Conservation (phyloP, 2,113 vertebrate genomes). For the Pampusana beccarii region DNA sequence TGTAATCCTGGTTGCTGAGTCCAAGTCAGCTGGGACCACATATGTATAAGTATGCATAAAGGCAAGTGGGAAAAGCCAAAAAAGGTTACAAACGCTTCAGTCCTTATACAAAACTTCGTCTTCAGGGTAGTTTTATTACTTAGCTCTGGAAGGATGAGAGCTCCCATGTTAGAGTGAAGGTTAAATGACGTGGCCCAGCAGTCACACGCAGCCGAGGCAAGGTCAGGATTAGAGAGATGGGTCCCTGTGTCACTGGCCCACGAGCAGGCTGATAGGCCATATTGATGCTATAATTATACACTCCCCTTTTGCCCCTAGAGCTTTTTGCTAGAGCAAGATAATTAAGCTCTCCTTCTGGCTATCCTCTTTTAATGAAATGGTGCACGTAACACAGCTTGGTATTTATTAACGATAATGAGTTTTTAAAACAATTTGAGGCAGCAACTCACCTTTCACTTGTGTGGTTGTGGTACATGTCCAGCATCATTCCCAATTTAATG, state of each 20-base stretch:
- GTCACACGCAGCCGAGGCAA: not conserved
- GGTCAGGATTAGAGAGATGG: not conserved
- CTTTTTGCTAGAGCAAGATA: not conserved
- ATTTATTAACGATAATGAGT: conserved; percentile 49
- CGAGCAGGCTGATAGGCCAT: not conserved
- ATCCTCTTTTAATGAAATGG: conserved; percentile 5
- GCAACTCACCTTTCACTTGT: conserved; percentile 44
- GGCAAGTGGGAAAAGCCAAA: not conserved
- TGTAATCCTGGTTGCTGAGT: not conserved
- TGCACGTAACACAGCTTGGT: conserved; percentile 5
- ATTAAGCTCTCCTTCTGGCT: conserved; percentile 42
- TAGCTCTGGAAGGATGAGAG: not conserved
- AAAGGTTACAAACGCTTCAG: not conserved
- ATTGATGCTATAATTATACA: not conserved
- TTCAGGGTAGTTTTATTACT: not conserved
- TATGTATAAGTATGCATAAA: not conserved
- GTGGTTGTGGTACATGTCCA: not conserved
- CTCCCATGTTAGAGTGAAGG: not conserved
- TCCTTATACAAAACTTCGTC: not conserved
- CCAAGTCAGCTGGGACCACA: not conserved
- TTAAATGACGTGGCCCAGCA: not conserved
- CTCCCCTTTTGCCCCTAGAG: not conserved
- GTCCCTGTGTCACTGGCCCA: fast-evolving
- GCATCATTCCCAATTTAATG: not conserved
- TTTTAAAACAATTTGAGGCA: conserved; percentile 42